phyloP scores from a whole-genome alignment of 37 sponge, comb jelly and placozoan species.

The Halisarca cf. caerulea region DNA sequence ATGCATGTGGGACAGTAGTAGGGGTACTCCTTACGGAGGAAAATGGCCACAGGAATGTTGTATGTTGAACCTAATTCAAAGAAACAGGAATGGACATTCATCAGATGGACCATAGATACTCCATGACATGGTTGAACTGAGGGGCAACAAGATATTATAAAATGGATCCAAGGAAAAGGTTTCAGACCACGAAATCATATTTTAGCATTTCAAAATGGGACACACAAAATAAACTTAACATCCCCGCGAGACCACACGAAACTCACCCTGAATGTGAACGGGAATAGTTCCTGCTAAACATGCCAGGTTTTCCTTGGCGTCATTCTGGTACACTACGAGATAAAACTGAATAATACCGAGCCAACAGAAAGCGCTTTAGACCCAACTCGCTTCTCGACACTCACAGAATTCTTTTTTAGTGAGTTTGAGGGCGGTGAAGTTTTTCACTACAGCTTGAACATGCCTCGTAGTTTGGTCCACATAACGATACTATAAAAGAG shows the following conservation, averaged over 20 bases:
- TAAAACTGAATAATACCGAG: too few relatives aligned
- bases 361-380: too few relatives aligned
- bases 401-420: background rate
- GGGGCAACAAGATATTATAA: background rate
- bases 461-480: background rate
- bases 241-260: too few relatives aligned
- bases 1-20: constrained; percentile 66
- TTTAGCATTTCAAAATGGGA: too few relatives aligned
- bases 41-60: constrained; percentile 94
- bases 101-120: too few relatives aligned
- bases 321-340: background rate
- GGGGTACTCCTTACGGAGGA: constrained; percentile 79
- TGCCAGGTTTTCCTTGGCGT: constrained; percentile 43
- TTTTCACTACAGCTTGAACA: background rate
- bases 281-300: constrained; percentile 86
- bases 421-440: background rate
- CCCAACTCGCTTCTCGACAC: background rate
- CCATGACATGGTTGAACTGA: too few relatives aligned
- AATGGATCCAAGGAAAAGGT: too few relatives aligned
- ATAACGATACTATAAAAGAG: background rate
- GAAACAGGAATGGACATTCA: background rate
- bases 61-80: constrained; percentile 80
- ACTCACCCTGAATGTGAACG: constrained; percentile 46
- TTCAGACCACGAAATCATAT: too few relatives aligned
- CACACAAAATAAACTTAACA: too few relatives aligned